Evolutionary conservation across 2,113 vertebrate genomes (phyloP).

Genomic region (Notothenia rossii): DNA sequence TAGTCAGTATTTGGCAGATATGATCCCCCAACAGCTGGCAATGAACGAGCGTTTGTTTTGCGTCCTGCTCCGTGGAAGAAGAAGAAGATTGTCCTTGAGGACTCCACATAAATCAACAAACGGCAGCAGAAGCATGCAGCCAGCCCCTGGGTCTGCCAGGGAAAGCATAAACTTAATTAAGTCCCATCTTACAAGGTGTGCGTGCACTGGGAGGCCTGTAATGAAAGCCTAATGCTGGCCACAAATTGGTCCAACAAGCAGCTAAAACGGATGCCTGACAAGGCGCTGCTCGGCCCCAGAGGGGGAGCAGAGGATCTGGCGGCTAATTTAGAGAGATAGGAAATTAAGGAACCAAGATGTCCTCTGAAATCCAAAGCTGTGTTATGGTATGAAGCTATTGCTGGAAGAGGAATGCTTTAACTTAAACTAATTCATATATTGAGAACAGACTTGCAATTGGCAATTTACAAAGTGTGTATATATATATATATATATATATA

Average conservation of each 20-base stretch:
- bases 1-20: conserved; percentile 37
- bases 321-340: conserved; percentile 42
- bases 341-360: conserved; percentile 22
- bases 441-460: not conserved
- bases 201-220: conserved; percentile 65
- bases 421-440: not conserved
- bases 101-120: conserved; percentile 77
- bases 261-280: conserved; percentile 65
- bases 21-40: conserved; percentile 62
- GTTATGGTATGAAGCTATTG: not conserved
- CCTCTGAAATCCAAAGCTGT: not conserved
- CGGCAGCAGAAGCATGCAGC: conserved; percentile 66
- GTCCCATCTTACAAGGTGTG: conserved; percentile 76
- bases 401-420: not conserved
- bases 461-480: not conserved
- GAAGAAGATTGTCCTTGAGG: conserved; percentile 72
- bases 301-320: conserved; percentile 20
- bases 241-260: conserved; percentile 76
- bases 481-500: no score
- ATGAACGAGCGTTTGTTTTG: conserved; percentile 52
- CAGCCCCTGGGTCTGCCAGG: conserved; percentile 68
- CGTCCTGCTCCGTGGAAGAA: conserved; percentile 35
- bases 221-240: conserved; percentile 74
- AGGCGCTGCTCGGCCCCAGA: conserved; percentile 28
- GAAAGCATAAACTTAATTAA: conserved; percentile 80